Evolutionary conservation across 2,797 vertebrate genomes (phyloP).

Genomic region (Cryptoprocta ferox): DNA sequence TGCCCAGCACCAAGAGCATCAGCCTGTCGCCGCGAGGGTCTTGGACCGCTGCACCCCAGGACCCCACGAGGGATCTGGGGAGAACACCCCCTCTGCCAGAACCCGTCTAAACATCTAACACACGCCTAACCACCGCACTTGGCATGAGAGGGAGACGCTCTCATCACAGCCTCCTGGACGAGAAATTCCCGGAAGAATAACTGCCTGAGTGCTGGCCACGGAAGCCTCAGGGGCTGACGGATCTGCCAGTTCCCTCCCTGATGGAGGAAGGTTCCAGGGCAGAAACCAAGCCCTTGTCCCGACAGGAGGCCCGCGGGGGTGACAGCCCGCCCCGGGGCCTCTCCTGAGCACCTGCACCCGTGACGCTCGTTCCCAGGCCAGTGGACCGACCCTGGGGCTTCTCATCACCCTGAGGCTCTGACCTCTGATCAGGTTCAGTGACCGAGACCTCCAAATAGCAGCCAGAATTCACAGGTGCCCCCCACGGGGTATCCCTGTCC

Average conservation of each 20-base stretch:
- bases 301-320: no score
- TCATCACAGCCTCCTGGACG: rapidly evolving
- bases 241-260: rapidly evolving
- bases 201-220: rapidly evolving
- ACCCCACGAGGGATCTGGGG: rapidly evolving
- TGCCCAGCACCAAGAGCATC: no score
- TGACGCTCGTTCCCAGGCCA: rapidly evolving
- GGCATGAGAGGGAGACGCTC: background rate
- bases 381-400: background rate
- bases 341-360: background rate
- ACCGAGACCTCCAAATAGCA: rapidly evolving
- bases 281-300: background rate
- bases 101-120: no score
- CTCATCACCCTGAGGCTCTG: background rate
- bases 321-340: no score
- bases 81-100: background rate
- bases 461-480: no score
- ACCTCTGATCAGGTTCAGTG: background rate
- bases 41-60: background rate
- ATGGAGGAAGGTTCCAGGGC: background rate
- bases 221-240: no score
- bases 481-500: rapidly evolving
- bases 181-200: no score
- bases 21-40: rapidly evolving
- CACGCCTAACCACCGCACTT: background rate